Base-by-base conservation (phyloP, 1,140 invertebrate species). In the Asobara japonica region DNA sequence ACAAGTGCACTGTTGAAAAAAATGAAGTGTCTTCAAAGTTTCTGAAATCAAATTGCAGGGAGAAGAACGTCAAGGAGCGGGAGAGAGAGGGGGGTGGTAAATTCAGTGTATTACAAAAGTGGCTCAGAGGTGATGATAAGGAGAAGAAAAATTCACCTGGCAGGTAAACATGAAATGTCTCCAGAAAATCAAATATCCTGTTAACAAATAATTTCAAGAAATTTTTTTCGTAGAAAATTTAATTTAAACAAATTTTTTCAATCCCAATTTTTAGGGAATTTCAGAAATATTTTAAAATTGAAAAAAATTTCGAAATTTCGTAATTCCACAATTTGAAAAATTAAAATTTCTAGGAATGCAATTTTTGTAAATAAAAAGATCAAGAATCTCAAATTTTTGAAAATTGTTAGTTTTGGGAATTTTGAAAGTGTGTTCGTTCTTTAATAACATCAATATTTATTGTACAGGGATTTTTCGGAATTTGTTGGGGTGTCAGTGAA, bases 401-500 rank as follows among this genome's bases (percentile, higher is more conserved):
- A n/a, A n/a, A n/a, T n/a, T n/a, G n/a, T n/a, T n/a, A n/a, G n/a
- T n/a, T n/a, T n/a, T n/a, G n/a, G n/a, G 3, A 8, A 48, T 11
- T 48, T 41, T 45, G 6, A n/a, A n/a, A n/a, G n/a, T n/a, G n/a
- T n/a, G n/a, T n/a, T n/a, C n/a, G n/a, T n/a, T n/a, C n/a, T n/a
- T 48, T 45, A 4, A 62, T 20, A 51, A 30, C n/a, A 45, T 7
- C 18, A 20, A 48, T 27, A 72, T 74, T 29, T 66, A 73, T 61
- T 72, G 45, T 65, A 74, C 76, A 89, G 88, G 69, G 89, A 90
- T 78, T 87, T 92, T 72, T 91, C 92, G 0, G 93, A 93, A 79
- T 88, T 93, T 48, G 90, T 91, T 13, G 92, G 92, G 0, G 92
- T 95, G 3, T 94, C 93, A 0, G 93, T 95, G 1, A 93, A 94